A percentile compares a stretch with the other conserved stretches of the same genome.
phyloP scores from a whole-genome alignment of 2,888 invertebrate species.

The Podotricha telesiphe region DNA sequence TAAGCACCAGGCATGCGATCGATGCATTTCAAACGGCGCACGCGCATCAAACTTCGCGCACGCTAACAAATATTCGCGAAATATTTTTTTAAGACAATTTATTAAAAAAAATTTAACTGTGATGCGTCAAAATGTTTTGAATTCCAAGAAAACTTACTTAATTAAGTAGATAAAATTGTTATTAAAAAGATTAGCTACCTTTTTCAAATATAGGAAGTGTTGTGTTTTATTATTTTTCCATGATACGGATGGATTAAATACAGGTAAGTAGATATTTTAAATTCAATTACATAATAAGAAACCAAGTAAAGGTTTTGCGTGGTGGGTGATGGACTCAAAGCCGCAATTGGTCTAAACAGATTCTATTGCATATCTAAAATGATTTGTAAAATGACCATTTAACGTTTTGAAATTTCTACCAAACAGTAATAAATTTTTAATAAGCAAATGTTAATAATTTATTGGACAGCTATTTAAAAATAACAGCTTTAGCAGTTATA shows the following conservation, averaged over 20 bases:
- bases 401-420: too few relatives aligned
- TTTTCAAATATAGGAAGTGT: neutral
- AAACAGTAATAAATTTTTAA: too few relatives aligned
- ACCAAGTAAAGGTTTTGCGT: neutral
- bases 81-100: constrained; percentile 24
- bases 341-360: too few relatives aligned
- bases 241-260: constrained; percentile 14
- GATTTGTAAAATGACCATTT: too few relatives aligned
- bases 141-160: too few relatives aligned
- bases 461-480: neutral
- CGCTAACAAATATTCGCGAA: constrained; percentile 46
- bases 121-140: neutral
- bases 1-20: constrained; percentile 33
- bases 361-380: too few relatives aligned
- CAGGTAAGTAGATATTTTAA: neutral
- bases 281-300: neutral
- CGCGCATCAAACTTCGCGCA: constrained; percentile 50
- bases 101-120: neutral
- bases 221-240: constrained; percentile 2
- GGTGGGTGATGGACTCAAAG: neutral
- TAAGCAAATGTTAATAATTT: neutral
- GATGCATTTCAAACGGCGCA: constrained; percentile 50
- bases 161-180: neutral
- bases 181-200: neutral
- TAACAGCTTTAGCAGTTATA: neutral